A percentile compares a stretch with the other conserved stretches of the same genome.
Evolutionary conservation across 1,140 invertebrate genomes (phyloP).

Genomic region (Procambarus virginalis): DNA sequence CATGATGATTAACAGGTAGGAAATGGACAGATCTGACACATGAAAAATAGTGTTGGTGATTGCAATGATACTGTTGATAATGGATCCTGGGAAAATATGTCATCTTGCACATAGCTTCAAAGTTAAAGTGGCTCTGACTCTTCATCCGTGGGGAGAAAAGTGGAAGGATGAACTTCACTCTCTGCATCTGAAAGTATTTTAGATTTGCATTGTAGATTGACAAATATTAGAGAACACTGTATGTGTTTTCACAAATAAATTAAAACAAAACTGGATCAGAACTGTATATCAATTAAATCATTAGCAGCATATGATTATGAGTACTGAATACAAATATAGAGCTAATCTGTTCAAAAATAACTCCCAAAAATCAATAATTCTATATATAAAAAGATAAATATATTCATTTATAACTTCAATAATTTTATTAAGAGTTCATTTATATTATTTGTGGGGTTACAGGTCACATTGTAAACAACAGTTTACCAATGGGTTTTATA

Average conservation of each 20-base stretch:
- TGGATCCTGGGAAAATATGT: not conserved
- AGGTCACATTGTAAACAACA: too few species aligned
- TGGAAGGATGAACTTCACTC: not conserved
- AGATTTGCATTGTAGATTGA: not conserved
- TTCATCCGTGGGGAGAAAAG: not conserved
- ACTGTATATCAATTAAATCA: not conserved
- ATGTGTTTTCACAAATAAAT: not conserved
- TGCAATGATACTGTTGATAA: not conserved
- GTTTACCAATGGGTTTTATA: too few species aligned
- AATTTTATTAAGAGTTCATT: too few species aligned
- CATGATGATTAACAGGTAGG: not conserved
- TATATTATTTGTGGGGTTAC: too few species aligned
- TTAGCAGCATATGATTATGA: not conserved
- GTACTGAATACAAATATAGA: not conserved
- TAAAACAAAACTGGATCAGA: not conserved
- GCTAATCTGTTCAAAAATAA: not conserved
- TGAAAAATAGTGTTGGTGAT: not conserved
- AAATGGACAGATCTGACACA: not conserved
- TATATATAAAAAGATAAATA: too few species aligned
- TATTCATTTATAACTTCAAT: too few species aligned
- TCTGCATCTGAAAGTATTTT: constrained; percentile 2
- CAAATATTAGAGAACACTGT: not conserved
- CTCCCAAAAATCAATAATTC: too few species aligned
- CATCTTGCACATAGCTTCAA: not conserved
- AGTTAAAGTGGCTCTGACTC: not conserved